Conservation (phyloP, 1,140 invertebrate species). For the Paralvinella palmiformis region DNA sequence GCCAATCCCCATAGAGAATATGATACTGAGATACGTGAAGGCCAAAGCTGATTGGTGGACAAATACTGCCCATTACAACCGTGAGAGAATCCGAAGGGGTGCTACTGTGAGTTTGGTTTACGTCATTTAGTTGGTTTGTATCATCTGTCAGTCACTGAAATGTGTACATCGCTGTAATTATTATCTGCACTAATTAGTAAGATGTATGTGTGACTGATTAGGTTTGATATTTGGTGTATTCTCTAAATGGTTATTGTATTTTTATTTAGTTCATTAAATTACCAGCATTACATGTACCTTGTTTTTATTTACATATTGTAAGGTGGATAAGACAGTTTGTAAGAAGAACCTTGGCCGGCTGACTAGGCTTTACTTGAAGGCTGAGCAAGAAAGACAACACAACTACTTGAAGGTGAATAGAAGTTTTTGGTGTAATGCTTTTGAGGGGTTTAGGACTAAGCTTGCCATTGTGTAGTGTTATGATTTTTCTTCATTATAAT, state of each 20-base stretch:
- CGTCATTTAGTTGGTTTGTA: too few species aligned
- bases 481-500: not conserved
- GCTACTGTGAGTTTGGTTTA: constrained; percentile 48
- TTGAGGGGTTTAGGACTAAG: not conserved
- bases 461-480: not conserved
- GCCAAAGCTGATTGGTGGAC: constrained; percentile 99
- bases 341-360: constrained; percentile 98
- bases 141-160: too few species aligned
- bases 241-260: not conserved
- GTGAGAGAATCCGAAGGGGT: constrained; percentile 69
- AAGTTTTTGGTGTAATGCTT: not conserved
- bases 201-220: not conserved
- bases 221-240: not conserved
- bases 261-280: not conserved
- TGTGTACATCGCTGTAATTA: too few species aligned
- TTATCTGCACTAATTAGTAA: too few species aligned
- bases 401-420: constrained; percentile 78
- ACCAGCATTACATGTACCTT: not conserved
- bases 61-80: constrained; percentile 99
- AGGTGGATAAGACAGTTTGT: constrained; percentile 98
- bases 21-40: constrained; percentile 99
- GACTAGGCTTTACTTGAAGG: constrained; percentile 93
- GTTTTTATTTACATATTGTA: too few species aligned
- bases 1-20: constrained; percentile 98
- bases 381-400: constrained; percentile 98